phyloP scores from a whole-genome alignment of 2,888 invertebrate genomes.

The Danaus chrysippus region DNA sequence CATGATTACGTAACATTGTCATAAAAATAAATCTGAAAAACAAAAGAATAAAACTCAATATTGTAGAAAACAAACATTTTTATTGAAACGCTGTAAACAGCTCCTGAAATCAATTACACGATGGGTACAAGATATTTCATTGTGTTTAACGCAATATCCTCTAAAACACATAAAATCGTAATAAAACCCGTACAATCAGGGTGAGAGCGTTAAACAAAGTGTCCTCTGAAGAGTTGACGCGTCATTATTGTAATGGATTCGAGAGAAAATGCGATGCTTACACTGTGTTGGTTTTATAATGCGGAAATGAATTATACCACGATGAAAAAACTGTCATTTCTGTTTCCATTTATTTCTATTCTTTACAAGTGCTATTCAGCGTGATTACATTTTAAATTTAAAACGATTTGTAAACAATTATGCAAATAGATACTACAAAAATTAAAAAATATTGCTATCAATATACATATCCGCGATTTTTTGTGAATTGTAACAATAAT shows the following conservation, averaged over 20 bases:
- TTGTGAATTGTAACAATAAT: background rate
- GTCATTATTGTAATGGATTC: constrained; percentile 36
- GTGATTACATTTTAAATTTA: no score
- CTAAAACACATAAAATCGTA: constrained; percentile 20
- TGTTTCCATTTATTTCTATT: no score
- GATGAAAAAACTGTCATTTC: no score
- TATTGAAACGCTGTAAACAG: background rate
- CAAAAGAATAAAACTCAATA: no score
- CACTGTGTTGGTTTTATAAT: constrained; percentile 15
- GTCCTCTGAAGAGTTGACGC: constrained; percentile 32
- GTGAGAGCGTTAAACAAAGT: constrained; percentile 34
- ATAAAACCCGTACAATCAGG: constrained; percentile 32
- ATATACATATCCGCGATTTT: background rate
- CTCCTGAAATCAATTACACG: background rate
- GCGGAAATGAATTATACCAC: background rate
- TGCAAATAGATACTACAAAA: no score
- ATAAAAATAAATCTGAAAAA: no score
- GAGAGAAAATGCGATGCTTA: constrained; percentile 14
- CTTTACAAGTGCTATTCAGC: no score
- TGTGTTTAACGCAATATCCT: constrained; percentile 7
- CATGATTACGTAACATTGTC: no score
- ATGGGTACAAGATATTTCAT: constrained; percentile 4
- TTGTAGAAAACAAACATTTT: background rate
- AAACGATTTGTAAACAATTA: no score
- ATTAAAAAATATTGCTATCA: background rate